phyloP scores from a whole-genome alignment of 2,797 vertebrate species.

The Thalassophryne amazonica region DNA sequence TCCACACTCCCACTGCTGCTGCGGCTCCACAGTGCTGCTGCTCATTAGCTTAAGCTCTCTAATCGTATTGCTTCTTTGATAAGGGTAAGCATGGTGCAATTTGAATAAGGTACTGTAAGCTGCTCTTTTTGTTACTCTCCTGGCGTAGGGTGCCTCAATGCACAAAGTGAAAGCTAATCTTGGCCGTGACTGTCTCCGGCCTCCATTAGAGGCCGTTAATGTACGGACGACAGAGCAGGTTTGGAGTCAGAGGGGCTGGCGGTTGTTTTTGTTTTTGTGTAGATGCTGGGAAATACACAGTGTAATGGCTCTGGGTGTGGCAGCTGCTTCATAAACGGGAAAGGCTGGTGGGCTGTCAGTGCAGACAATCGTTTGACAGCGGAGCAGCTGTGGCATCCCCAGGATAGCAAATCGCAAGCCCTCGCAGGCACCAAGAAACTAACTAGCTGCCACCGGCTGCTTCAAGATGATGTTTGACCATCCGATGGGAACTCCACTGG shows the following conservation, averaged over 20 bases:
- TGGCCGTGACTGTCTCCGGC: constrained; percentile 19
- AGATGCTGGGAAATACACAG: constrained; percentile 50
- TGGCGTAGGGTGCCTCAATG: background rate
- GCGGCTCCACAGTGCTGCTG: constrained; percentile 31
- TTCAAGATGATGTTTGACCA: constrained; percentile 71
- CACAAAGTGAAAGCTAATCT: constrained; percentile 44
- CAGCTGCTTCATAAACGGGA: constrained; percentile 43
- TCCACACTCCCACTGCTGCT: constrained; percentile 18
- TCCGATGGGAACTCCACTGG: constrained; percentile 39
- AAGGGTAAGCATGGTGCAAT: constrained; percentile 15
- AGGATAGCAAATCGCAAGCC: background rate
- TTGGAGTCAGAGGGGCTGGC: constrained; percentile 49
- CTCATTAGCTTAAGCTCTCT: constrained; percentile 61
- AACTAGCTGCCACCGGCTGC: background rate
- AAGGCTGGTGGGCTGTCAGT: constrained; percentile 15
- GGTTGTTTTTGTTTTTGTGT: constrained; percentile 54
- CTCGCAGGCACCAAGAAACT: background rate
- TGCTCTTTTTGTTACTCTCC: constrained; percentile 28
- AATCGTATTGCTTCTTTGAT: constrained; percentile 51
- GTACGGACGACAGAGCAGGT: constrained; percentile 13
- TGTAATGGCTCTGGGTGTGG: constrained; percentile 68
- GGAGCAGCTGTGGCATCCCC: constrained; percentile 2
- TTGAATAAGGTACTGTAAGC: constrained; percentile 21
- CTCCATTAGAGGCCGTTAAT: constrained; percentile 67
- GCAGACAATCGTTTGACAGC: constrained; percentile 12